Percentiles rank a stretch among this genome's conserved stretches.
These are phyloP conservation scores for Drosophila macrospina DNA, from an alignment of 2,888 invertebrate genomes.

Conservation along the genomic window DNA sequence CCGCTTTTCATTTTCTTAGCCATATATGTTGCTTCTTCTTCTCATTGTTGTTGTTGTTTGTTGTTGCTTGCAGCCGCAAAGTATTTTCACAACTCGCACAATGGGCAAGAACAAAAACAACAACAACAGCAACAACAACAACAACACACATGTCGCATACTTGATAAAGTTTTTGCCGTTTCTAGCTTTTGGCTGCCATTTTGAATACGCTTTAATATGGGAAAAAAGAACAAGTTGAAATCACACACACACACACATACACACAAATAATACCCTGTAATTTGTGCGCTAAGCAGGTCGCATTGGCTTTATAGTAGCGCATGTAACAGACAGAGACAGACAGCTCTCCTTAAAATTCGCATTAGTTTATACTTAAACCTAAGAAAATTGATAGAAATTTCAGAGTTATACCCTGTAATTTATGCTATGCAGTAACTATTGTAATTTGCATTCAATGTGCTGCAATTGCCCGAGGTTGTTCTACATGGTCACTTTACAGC, in stretches of 20 bases:
- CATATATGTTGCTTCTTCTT: neutral
- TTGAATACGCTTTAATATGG: conserved; percentile 17
- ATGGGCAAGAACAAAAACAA: conserved; percentile 15
- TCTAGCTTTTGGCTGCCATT: conserved; percentile 14
- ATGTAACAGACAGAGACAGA: no score
- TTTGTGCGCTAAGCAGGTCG: no score
- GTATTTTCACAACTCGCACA: conserved; percentile 37
- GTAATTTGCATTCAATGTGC: no score
- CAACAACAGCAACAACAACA: conserved; percentile 4
- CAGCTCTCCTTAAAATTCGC: no score
- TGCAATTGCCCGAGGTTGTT: neutral
- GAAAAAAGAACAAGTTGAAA: neutral
- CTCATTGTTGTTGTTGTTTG: conserved; percentile 4
- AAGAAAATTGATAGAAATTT: no score
- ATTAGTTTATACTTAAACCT: no score
- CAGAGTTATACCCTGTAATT: no score
- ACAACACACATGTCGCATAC: conserved; percentile 49
- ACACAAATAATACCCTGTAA: no score
- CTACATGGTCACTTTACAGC: conserved; percentile 1
- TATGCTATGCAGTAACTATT: no score
- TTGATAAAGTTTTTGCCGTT: conserved; percentile 31
- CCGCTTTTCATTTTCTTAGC: conserved; percentile 42
- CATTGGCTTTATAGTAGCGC: no score
- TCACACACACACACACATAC: no score
- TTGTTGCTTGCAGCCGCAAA: conserved; percentile 22